phyloP scores from a whole-genome alignment of 2,797 vertebrate species.

The Brachyalestes nurse region DNA sequence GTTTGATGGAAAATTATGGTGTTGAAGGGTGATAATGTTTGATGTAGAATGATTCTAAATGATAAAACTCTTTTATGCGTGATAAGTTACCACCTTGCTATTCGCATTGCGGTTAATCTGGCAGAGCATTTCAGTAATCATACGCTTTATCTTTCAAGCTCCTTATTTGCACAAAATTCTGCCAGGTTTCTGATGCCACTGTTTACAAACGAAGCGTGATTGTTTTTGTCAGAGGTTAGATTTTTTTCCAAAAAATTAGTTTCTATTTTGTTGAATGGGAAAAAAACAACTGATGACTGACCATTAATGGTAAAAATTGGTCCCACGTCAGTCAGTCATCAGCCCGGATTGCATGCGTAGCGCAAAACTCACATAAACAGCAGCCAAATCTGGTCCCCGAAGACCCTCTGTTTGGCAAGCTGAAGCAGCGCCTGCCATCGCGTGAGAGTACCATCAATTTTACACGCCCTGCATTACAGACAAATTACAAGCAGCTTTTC shows the following conservation, averaged over 20 bases:
- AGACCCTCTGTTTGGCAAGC: slow-evolving; percentile 4
- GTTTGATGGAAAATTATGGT: too few relatives aligned
- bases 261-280: neutral
- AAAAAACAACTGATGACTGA: neutral
- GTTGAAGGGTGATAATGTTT: too few relatives aligned
- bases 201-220: too few relatives aligned
- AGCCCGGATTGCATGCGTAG: slow-evolving; percentile 2
- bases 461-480: neutral
- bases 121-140: too few relatives aligned
- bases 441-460: slow-evolving; percentile 9
- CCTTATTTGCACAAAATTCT: too few relatives aligned
- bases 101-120: too few relatives aligned
- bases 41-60: too few relatives aligned
- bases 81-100: too few relatives aligned
- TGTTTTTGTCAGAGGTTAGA: too few relatives aligned
- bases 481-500: slow-evolving; percentile 33
- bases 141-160: too few relatives aligned
- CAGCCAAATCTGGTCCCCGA: slow-evolving; percentile 8
- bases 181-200: too few relatives aligned
- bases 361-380: neutral
- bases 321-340: slow-evolving; percentile 32
- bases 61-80: too few relatives aligned
- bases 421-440: neutral
- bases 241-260: neutral
- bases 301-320: neutral